A percentile compares a stretch with the other conserved stretches of the same genome.
Conservation (phyloP, 2,797 vertebrate species). For the Tiaroga cobitis region DNA sequence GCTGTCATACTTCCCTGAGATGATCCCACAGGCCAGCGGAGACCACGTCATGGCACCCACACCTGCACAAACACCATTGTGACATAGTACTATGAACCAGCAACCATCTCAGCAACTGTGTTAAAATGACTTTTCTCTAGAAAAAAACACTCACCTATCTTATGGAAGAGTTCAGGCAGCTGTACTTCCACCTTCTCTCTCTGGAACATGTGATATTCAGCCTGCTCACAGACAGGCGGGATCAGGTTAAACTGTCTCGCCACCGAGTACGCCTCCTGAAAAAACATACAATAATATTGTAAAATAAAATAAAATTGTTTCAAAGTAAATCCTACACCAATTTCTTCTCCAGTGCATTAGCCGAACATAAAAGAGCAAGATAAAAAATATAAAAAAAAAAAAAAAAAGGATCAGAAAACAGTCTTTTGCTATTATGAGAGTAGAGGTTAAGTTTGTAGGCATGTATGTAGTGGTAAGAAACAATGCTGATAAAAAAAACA, state of each 20-base stretch:
- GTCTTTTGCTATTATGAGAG: not conserved
- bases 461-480: not conserved
- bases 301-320: not conserved
- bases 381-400: no score
- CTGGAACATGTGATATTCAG: constrained; percentile 93
- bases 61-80: constrained; percentile 66
- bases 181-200: constrained; percentile 91
- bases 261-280: constrained; percentile 87
- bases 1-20: constrained; percentile 86
- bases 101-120: not conserved
- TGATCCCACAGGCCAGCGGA: constrained; percentile 85
- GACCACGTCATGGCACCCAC: constrained; percentile 91
- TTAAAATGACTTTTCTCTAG: not conserved
- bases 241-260: constrained; percentile 90
- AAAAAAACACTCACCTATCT: constrained; percentile 76
- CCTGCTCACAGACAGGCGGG: constrained; percentile 89
- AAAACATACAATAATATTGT: constrained; percentile 5
- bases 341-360: not conserved
- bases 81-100: not conserved
- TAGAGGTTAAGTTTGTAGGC: not conserved
- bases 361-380: not conserved
- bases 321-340: not conserved
- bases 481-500: not conserved
- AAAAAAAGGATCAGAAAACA: not conserved
- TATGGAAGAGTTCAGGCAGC: constrained; percentile 89